Percentiles rank a stretch among this genome's conserved stretches.
These are phyloP conservation scores for Actenoides lindsayi DNA, from an alignment of 2,113 vertebrate species.

Conservation along the genomic window DNA sequence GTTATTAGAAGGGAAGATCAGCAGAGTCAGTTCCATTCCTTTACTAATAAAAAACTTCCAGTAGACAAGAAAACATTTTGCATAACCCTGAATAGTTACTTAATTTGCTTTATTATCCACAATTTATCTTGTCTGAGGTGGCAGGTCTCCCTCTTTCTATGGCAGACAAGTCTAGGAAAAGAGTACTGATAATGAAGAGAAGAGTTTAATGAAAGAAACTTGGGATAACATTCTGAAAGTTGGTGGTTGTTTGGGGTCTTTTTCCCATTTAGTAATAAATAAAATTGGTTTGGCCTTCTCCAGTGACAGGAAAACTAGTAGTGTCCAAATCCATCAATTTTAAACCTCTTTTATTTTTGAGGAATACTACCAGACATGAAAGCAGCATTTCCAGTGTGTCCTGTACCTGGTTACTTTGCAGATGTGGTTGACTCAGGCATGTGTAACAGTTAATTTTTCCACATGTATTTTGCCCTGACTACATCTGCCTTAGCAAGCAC, in stretches of 20 bases:
- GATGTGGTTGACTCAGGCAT: accelerated
- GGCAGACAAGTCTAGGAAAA: background rate
- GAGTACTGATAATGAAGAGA: background rate
- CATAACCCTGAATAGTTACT: background rate
- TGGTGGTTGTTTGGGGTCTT: background rate
- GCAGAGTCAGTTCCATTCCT: background rate
- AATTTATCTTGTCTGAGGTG: background rate
- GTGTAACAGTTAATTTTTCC: background rate
- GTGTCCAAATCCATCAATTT: background rate
- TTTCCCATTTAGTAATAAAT: background rate
- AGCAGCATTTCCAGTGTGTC: background rate
- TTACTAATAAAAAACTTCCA: background rate
- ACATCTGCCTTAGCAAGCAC: background rate
- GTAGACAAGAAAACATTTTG: background rate
- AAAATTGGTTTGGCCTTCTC: background rate
- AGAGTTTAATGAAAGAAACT: background rate
- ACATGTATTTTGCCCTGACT: background rate
- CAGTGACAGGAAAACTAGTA: background rate
- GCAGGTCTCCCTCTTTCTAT: background rate
- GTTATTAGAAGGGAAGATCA: background rate
- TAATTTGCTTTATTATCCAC: background rate
- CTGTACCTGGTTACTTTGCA: background rate
- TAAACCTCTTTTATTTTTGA: background rate
- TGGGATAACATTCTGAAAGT: background rate
- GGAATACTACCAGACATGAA: background rate